Conservation (phyloP, 2,797 vertebrate species). For the Poecilia velifera region DNA sequence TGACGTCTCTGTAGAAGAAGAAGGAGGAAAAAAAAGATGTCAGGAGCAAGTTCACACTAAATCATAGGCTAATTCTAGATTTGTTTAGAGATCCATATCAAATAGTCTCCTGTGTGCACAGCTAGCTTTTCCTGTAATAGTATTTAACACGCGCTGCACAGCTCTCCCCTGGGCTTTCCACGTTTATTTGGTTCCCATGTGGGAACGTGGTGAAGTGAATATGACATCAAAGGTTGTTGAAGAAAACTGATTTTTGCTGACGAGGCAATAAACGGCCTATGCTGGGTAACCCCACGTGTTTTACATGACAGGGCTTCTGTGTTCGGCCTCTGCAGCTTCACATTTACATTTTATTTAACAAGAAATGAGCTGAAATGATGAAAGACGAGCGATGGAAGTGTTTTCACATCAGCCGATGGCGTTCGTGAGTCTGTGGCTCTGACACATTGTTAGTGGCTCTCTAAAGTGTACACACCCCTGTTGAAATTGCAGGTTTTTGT, state of each 20-base stretch:
- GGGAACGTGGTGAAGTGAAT: constrained; percentile 21
- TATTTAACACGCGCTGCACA: constrained; percentile 16
- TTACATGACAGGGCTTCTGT: not conserved
- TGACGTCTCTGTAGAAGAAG: constrained; percentile 80
- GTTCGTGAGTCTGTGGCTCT: not conserved
- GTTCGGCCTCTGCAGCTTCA: not conserved
- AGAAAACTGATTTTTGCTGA: constrained; percentile 17
- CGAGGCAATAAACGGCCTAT: constrained; percentile 6
- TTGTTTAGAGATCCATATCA: constrained; percentile 19
- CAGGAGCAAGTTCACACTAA: constrained; percentile 26
- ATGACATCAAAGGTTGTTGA: constrained; percentile 15
- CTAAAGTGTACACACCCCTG: not conserved
- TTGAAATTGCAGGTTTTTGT: not conserved
- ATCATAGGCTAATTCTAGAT: constrained; percentile 30
- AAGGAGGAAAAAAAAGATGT: constrained; percentile 20
- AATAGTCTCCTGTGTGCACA: constrained; percentile 19
- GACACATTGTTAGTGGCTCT: not conserved
- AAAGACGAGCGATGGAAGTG: not conserved
- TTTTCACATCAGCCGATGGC: not conserved
- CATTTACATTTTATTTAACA: not conserved
- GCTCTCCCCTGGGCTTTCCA: constrained; percentile 15
- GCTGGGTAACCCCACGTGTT: not conserved
- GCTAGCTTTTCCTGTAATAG: constrained; percentile 15
- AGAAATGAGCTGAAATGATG: not conserved
- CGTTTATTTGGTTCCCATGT: constrained; percentile 25